phyloP scores from a whole-genome alignment of 1,140 invertebrate species.

The Nixonia krombeini region DNA sequence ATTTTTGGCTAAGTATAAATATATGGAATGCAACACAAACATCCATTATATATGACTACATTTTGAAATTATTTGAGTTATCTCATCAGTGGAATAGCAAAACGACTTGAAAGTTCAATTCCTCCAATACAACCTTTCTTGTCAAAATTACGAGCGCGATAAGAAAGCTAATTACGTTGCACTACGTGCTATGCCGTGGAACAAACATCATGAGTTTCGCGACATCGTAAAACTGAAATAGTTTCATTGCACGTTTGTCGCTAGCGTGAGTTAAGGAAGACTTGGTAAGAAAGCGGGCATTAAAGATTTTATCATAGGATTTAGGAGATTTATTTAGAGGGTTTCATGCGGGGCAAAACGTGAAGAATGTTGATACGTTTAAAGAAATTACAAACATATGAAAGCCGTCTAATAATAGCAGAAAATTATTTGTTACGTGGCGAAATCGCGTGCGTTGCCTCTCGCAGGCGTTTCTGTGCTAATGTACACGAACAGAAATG shows the following conservation, averaged over 20 bases:
- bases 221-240: slow-evolving; percentile 19
- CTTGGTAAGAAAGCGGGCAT: slow-evolving; percentile 13
- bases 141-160: no score
- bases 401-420: no score
- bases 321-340: no score
- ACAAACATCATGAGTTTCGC: slow-evolving; percentile 18
- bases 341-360: slow-evolving; percentile 10
- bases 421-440: background rate
- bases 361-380: slow-evolving; percentile 14
- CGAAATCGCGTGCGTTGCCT: background rate
- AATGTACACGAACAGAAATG: no score
- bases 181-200: slow-evolving; percentile 6
- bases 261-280: background rate
- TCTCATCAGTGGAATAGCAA: no score
- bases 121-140: no score
- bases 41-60: no score
- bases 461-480: no score
- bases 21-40: background rate
- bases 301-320: slow-evolving; percentile 17
- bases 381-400: background rate
- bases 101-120: no score
- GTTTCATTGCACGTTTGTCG: background rate
- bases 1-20: no score
- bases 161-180: slow-evolving; percentile 27
- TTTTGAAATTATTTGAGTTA: no score